Conservation (phyloP, 2,113 vertebrate genomes). For the western clawed frog (Xenopus tropicalis) region UCB_Xtro_10.0 CM004449.2:19123501-19124000, state of each 20-base stretch:
- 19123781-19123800: slow-evolving; percentile 36
- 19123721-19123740: slow-evolving; percentile 25
- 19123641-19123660: slow-evolving; percentile 3
- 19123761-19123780: slow-evolving; percentile 31
- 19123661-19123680: slow-evolving; percentile 13
- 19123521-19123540: slow-evolving; percentile 8
- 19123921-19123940: no score
- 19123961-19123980: no score
- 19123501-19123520: slow-evolving; percentile 20
- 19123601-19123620: not conserved
- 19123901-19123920: no score
- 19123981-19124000: no score
- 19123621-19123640: slow-evolving; percentile 6
- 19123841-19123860: slow-evolving; percentile 12
- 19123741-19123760: slow-evolving; percentile 36
- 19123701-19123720: slow-evolving; percentile 2
- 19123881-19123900: not conserved
- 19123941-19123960: no score
- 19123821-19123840: slow-evolving; percentile 43
- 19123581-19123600: slow-evolving; percentile 9
- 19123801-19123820: slow-evolving; percentile 26
- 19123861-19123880: slow-evolving; percentile 21
- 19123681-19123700: slow-evolving; percentile 18
- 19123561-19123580: not conserved
- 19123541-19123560: slow-evolving; percentile 3